Base-by-base conservation (phyloP, 1,140 invertebrate genomes). In the Habropoda laboriosa region DNA sequence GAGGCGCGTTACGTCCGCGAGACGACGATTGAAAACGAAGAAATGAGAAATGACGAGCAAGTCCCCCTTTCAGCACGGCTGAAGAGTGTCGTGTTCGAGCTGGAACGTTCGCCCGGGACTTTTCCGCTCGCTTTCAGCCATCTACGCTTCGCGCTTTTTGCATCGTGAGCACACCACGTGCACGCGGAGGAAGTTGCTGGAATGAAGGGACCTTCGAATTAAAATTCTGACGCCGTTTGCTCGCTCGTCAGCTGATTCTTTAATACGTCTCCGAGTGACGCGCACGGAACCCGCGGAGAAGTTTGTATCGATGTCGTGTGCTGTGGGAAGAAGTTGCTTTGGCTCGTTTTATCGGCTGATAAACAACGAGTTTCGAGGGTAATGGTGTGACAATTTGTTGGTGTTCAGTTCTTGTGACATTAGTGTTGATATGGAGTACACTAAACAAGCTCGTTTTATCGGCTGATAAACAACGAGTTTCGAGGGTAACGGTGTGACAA, bases 1-100 rank as follows among this genome's bases (percentile, higher is more conserved):
- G 10, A 27, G 35, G 24, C 10, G n/a, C 16, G 16, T 61, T 53
- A 47, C 63, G 63, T 58, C 45, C 16, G 55, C 12, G 38, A 42
- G 30, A 57, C 10, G 16, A n/a, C 55, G 27, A 47, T 38, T 68
- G 66, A 61, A 71, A 60, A 70, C 40, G 16, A 32, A 47, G 60
- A 55, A 73, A 79, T 38, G 38, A 35, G n/a, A 18, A 57, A 47
- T 8, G 21, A 67, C 35, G 47, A 45, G 38, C 53, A 13, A 0
- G 40, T 8, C 32, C 38, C n/a, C n/a, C 27, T 32, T 49, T 77
- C 30, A 66, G 7, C 6, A 16, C 6, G 16, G 4, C 18, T 6
- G 27, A 63, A 38, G 24, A 55, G 32, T 24, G 21, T 27, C 42
- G 32, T 10, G 24, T 42, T 42, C 1, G 24, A 18, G 24, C 13